Evolutionary conservation across 2,888 invertebrate genomes (phyloP).

Genomic region (Taenaris catops): DNA sequence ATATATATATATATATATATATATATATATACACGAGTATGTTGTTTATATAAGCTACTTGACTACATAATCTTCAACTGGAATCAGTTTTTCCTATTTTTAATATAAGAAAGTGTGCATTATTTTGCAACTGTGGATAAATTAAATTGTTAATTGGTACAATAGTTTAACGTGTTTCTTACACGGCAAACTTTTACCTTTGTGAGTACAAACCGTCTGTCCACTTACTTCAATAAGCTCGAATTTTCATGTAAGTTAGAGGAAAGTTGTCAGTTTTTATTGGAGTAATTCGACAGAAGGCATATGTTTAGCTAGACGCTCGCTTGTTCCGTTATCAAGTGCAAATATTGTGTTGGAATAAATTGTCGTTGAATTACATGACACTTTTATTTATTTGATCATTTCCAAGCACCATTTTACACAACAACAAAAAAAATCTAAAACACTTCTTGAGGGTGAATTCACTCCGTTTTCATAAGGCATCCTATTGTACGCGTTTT

Average conservation of each 20-base stretch:
- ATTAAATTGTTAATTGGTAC: slow-evolving; percentile 20
- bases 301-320: slow-evolving; percentile 20
- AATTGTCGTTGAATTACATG: no score
- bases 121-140: slow-evolving; percentile 16
- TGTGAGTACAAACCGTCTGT: slow-evolving; percentile 21
- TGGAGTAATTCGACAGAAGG: slow-evolving; percentile 14
- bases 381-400: no score
- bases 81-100: slow-evolving; percentile 22
- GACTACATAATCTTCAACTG: slow-evolving; percentile 16
- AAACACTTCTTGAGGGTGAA: no score
- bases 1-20: no score
- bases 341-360: slow-evolving; percentile 7
- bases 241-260: slow-evolving; percentile 8
- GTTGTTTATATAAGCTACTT: slow-evolving; percentile 19
- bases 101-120: slow-evolving; percentile 15
- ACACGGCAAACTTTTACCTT: slow-evolving; percentile 21
- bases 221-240: slow-evolving; percentile 14
- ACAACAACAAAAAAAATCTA: no score
- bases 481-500: no score
- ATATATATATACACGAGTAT: no score
- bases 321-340: slow-evolving; percentile 18
- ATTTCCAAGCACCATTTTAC: no score
- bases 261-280: slow-evolving; percentile 5
- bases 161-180: slow-evolving; percentile 17
- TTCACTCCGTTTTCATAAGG: no score